Evolutionary conservation across 1,140 invertebrate genomes (phyloP).

Genomic region (Philopotamus ludificatus): DNA sequence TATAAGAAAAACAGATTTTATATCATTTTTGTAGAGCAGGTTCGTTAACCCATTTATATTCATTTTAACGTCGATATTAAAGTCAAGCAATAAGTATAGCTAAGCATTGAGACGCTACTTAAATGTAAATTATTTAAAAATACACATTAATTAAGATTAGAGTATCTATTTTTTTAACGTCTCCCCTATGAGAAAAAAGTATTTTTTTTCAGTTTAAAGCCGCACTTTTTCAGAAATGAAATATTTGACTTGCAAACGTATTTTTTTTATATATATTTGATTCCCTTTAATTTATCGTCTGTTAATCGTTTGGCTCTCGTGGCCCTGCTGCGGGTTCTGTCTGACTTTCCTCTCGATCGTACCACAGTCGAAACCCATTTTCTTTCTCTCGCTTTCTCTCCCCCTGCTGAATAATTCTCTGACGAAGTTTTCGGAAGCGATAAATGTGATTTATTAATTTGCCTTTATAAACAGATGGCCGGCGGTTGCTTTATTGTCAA

Average conservation of each 20-base stretch:
- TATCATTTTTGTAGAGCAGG: no score
- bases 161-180: no score
- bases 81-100: no score
- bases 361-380: background rate
- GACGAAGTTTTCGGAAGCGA: conserved; percentile 36
- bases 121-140: no score
- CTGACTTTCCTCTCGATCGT: background rate
- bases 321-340: background rate
- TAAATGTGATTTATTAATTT: conserved; percentile 42
- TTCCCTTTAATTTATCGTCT: conserved; percentile 19
- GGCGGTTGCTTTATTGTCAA: conserved; percentile 3
- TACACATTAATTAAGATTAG: no score
- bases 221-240: background rate
- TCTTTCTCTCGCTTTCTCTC: conserved; percentile 1
- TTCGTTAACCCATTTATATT: no score
- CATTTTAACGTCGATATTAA: no score
- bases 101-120: no score
- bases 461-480: conserved; percentile 40
- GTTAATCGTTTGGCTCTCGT: conserved; percentile 20
- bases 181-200: no score
- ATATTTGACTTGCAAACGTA: background rate
- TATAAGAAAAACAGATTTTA: no score
- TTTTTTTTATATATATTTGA: background rate
- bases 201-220: no score
- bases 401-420: conserved; percentile 12